Percentiles rank a stretch among this genome's conserved stretches.
phyloP scores from a whole-genome alignment of 2,888 invertebrate genomes.

The Nomada goodeniana region DNA sequence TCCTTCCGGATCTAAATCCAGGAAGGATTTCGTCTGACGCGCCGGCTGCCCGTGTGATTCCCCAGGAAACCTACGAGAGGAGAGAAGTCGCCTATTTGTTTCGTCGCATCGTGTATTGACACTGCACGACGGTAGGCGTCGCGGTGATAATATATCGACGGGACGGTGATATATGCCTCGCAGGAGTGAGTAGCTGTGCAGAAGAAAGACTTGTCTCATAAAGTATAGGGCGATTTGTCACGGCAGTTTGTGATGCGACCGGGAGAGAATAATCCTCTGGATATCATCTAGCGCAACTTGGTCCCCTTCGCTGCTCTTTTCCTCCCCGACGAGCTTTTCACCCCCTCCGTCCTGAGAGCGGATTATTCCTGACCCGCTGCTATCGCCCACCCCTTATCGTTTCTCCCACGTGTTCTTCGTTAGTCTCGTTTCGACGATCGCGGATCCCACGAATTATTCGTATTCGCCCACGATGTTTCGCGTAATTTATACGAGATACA shows the following conservation, averaged over 20 bases:
- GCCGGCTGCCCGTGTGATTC: conserved; percentile 36
- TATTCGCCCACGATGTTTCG: conserved; percentile 34
- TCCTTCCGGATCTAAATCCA: conserved; percentile 64
- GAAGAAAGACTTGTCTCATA: conserved; percentile 82
- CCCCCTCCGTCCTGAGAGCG: conserved; percentile 68
- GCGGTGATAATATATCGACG: conserved; percentile 79
- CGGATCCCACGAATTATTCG: conserved; percentile 58
- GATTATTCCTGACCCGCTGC: conserved; percentile 70
- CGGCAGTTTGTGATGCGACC: conserved; percentile 81
- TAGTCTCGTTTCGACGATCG: conserved; percentile 65
- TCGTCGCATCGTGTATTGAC: conserved; percentile 74
- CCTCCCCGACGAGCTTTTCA: conserved; percentile 55
- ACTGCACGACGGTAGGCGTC: conserved; percentile 71
- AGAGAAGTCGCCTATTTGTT: conserved; percentile 68
- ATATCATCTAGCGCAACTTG: conserved; percentile 76
- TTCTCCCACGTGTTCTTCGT: conserved; percentile 66
- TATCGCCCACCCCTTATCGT: conserved; percentile 46
- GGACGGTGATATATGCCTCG: conserved; percentile 77
- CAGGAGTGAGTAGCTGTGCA: conserved; percentile 74
- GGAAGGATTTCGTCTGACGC: conserved; percentile 69
- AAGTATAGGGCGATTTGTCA: conserved; percentile 83
- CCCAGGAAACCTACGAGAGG: conserved; percentile 25
- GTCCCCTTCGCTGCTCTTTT: conserved; percentile 52
- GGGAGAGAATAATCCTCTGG: conserved; percentile 81
- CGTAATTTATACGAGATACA: background rate